Percentiles rank a stretch among this genome's conserved stretches.
Conservation (phyloP, 2,888 invertebrate genomes). For the Deilephila elpenor region DNA sequence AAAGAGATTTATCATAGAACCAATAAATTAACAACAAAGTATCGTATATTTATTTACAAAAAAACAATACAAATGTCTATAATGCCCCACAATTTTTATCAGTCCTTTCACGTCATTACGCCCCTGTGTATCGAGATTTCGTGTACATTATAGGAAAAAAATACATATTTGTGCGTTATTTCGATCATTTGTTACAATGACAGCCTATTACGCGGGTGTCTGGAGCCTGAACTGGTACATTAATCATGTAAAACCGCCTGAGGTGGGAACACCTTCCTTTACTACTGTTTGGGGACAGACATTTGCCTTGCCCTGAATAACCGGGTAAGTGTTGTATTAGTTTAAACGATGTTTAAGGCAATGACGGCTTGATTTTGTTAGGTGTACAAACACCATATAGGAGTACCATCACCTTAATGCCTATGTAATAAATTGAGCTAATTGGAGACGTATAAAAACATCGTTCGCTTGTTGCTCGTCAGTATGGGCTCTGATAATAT, state of each 20-base stretch:
- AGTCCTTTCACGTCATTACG: conserved; percentile 1
- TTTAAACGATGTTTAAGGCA: not conserved
- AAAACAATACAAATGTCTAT: not conserved
- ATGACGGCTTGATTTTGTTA: not conserved
- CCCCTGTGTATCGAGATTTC: conserved; percentile 20
- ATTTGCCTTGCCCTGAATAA: not conserved
- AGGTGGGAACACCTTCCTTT: conserved; percentile 17
- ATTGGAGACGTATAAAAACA: too few relatives aligned
- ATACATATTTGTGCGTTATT: conserved; percentile 38
- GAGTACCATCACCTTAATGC: too few relatives aligned
- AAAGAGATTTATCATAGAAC: too few relatives aligned
- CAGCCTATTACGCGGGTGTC: conserved; percentile 58
- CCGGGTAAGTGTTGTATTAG: not conserved
- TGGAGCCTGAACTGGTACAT: conserved; percentile 41
- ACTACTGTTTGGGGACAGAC: conserved; percentile 11
- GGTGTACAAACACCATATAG: too few relatives aligned
- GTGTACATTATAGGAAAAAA: conserved; percentile 41
- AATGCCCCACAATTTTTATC: not conserved
- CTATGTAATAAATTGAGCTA: too few relatives aligned
- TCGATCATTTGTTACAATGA: conserved; percentile 60
- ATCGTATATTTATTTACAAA: not conserved
- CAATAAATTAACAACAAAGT: too few relatives aligned
- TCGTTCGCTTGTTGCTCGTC: too few relatives aligned
- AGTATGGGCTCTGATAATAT: too few relatives aligned
- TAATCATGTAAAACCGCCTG: conserved; percentile 44